Conservation (phyloP, 2,888 invertebrate genomes). For the Drosophila subquinaria region DNA sequence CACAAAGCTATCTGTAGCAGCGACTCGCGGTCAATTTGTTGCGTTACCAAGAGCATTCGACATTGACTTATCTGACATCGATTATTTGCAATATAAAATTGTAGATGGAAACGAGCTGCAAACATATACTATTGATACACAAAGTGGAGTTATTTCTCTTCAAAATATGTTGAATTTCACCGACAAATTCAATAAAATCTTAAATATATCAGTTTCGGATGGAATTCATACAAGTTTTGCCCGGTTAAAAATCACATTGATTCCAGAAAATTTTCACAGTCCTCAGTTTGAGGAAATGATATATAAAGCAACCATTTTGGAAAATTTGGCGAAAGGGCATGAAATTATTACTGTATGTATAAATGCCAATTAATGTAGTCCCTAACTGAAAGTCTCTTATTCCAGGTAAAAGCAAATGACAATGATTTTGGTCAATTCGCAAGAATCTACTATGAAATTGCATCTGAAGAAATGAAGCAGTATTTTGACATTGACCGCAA, state of each 20-base stretch:
- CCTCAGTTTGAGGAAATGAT: conserved; percentile 92
- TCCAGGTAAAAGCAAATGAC: conserved; percentile 91
- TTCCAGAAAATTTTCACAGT: conserved; percentile 92
- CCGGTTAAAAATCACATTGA: conserved; percentile 91
- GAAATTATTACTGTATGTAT: conserved; percentile 89
- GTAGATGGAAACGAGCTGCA: conserved; percentile 93
- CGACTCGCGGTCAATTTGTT: conserved; percentile 94
- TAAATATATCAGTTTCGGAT: conserved; percentile 98
- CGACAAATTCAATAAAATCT: conserved; percentile 88
- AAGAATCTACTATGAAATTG: conserved; percentile 91
- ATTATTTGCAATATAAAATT: conserved; percentile 92
- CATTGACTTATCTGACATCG: conserved; percentile 92
- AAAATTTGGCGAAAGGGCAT: conserved; percentile 92
- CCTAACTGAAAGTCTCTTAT: conserved; percentile 2
- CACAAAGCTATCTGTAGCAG: conserved; percentile 92
- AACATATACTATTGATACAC: conserved; percentile 89
- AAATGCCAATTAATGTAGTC: neutral
- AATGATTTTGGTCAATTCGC: conserved; percentile 93
- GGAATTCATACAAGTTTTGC: conserved; percentile 97
- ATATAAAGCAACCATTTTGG: conserved; percentile 92
- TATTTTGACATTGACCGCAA: conserved; percentile 90
- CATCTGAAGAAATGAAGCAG: conserved; percentile 90
- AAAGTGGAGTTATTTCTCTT: conserved; percentile 88
- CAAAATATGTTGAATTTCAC: conserved; percentile 91
- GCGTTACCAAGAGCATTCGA: conserved; percentile 95